Conservation (phyloP, 2,797 vertebrate species). For the Lacerta viridis region DNA sequence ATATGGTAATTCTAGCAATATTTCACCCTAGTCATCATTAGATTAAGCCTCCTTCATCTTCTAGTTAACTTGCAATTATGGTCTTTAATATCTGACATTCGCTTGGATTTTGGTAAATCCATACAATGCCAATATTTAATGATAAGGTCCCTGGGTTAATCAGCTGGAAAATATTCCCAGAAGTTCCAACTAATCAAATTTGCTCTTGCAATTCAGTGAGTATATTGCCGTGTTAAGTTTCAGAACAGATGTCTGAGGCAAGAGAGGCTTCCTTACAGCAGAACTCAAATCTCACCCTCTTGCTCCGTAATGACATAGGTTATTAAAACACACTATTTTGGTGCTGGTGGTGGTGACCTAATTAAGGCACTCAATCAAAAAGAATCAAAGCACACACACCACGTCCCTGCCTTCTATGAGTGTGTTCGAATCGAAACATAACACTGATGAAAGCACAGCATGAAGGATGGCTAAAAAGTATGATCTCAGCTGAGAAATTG, state of each 20-base stretch:
- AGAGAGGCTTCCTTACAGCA: constrained; percentile 65
- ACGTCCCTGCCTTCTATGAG: constrained; percentile 42
- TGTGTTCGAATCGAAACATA: constrained; percentile 61
- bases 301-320: constrained; percentile 71
- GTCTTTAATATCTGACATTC: constrained; percentile 77
- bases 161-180: constrained; percentile 79
- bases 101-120: constrained; percentile 78
- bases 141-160: constrained; percentile 79
- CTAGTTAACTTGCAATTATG: constrained; percentile 76
- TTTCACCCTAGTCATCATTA: constrained; percentile 70
- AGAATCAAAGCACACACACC: constrained; percentile 60
- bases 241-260: constrained; percentile 75
- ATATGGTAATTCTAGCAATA: constrained; percentile 72
- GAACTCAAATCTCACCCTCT: constrained; percentile 70
- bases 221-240: constrained; percentile 76
- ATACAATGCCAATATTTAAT: constrained; percentile 72
- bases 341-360: constrained; percentile 51
- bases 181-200: constrained; percentile 81
- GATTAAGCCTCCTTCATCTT: constrained; percentile 76
- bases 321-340: constrained; percentile 76
- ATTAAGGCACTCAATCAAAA: constrained; percentile 77
- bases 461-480: constrained; percentile 75
- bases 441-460: constrained; percentile 66
- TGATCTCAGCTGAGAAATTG: constrained; percentile 76
- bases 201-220: constrained; percentile 70